Base-by-base conservation (phyloP, 1,140 invertebrate species). In the Eupristina koningsbergeri region DNA sequence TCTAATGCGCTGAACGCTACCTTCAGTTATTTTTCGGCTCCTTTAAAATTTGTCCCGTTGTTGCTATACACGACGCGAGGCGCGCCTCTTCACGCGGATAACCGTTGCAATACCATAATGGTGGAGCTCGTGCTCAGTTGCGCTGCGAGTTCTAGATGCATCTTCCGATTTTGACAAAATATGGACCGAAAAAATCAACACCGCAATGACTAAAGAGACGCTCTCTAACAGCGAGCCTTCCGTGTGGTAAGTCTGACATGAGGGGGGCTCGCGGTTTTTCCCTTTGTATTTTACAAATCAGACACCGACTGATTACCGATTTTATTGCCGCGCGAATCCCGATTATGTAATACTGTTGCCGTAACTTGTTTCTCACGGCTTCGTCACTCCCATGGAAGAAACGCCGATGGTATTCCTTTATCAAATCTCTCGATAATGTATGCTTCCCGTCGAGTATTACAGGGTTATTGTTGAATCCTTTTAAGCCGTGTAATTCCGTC, bases 201-300 rank as follows among this genome's bases (percentile, higher is more conserved):
- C 61, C 61, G 61, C 61, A 63, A 63, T 63, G 61, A 17, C 11
- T 63, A 63, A 63, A 63, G 19, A 19, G 50, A 9, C 50, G 9
- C 50, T 53, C 9, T 19, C 50, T 53, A 11, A 53, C 50, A 53
- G 31, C 85, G 79, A 36, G 89, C 31, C 3, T 88, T 88, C 0
- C 88, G 86, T 73, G 85, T 41, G 86, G 87, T 29, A 88, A 76
- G 6, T 83, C 63, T 15, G 78, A 81, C 78, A 88, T 88, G 6
- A 85, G 45, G 6, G 86, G 87, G 3, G 0, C 17, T 3, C 22
- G 26, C 13, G 26, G 75, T 13, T 34, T 41, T 19, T 31, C 53
- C 73, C 2, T 36, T 7, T 34, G 17, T 26, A 58, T 15, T 61
- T 22, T 29, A 61, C 80, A 81, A 53, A 61, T n/a, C 1, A 81